Evolutionary conservation across 2,797 vertebrate species (phyloP).

Genomic region (Acrossocheilus fasciatus): DNA sequence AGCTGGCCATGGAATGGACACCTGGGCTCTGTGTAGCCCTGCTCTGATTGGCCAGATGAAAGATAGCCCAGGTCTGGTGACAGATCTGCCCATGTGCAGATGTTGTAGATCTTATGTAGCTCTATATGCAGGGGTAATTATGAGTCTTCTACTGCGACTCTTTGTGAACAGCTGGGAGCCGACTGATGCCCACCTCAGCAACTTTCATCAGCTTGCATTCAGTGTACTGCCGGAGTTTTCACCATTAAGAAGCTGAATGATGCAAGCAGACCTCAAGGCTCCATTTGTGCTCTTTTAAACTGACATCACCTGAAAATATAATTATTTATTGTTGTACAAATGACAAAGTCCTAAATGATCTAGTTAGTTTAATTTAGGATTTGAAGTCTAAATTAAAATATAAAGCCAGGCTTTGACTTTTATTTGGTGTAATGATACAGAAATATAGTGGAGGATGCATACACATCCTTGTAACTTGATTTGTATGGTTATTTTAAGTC

Average conservation of each 20-base stretch:
- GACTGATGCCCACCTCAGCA: constrained; percentile 72
- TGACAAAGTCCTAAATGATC: background rate
- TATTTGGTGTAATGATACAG: background rate
- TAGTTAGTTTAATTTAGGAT: background rate
- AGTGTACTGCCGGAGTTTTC: constrained; percentile 33
- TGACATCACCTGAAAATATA: background rate
- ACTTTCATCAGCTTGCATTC: constrained; percentile 28
- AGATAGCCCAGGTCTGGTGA: constrained; percentile 56
- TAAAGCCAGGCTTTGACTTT: background rate
- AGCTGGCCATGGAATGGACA: constrained; percentile 49
- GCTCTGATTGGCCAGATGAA: constrained; percentile 60
- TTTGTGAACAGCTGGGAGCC: constrained; percentile 75
- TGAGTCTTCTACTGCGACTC: constrained; percentile 68
- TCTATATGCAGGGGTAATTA: constrained; percentile 75
- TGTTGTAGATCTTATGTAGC: constrained; percentile 66
- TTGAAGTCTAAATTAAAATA: background rate
- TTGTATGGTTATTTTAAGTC: background rate
- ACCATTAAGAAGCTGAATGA: constrained; percentile 29
- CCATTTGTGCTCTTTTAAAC: constrained; percentile 31
- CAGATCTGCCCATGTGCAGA: constrained; percentile 59
- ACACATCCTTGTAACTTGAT: background rate
- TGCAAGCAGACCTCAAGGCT: constrained; percentile 26
- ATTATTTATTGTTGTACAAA: background rate
- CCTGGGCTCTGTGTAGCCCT: constrained; percentile 51
- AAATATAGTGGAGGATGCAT: background rate